Conservation (phyloP, 2,113 vertebrate genomes). For the Heptranchias perlo region DNA sequence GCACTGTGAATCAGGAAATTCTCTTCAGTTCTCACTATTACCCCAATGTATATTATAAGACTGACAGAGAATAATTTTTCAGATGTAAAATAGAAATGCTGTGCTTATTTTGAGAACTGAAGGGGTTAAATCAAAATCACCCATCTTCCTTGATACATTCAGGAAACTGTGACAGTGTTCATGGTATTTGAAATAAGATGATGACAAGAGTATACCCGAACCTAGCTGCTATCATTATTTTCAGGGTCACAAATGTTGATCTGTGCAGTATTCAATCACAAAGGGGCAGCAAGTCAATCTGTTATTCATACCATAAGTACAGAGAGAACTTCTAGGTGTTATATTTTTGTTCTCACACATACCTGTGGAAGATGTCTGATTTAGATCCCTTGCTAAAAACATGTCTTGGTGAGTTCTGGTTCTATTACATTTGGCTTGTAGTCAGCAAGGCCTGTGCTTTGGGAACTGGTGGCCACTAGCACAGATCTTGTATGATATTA, state of each 20-base stretch:
- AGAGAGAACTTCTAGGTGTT: not conserved
- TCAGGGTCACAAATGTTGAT: conserved; percentile 5
- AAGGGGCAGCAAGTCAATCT: not conserved
- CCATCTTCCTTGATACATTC: not conserved
- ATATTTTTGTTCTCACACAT: not conserved
- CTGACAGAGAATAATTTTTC: not conserved
- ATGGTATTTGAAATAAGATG: not conserved
- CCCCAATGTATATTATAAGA: not conserved
- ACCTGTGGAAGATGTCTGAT: not conserved
- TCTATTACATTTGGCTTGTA: too few relatives aligned
- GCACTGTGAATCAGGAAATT: not conserved
- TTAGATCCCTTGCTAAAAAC: not conserved
- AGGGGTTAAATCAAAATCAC: conserved; percentile 24
- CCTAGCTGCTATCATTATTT: conserved; percentile 26
- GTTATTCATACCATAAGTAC: not conserved
- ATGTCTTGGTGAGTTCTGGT: not conserved
- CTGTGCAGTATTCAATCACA: conserved; percentile 26
- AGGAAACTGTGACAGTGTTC: conserved; percentile 7
- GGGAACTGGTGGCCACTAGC: not conserved
- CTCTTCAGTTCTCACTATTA: not conserved
- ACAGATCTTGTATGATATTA: not conserved
- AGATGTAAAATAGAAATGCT: not conserved
- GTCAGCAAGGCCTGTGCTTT: not conserved
- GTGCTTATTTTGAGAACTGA: not conserved
- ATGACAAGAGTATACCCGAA: not conserved